These are phyloP conservation scores for Dusona sp. DNA, from an alignment of 2,888 invertebrate species.

Conservation along the genomic window DNA sequence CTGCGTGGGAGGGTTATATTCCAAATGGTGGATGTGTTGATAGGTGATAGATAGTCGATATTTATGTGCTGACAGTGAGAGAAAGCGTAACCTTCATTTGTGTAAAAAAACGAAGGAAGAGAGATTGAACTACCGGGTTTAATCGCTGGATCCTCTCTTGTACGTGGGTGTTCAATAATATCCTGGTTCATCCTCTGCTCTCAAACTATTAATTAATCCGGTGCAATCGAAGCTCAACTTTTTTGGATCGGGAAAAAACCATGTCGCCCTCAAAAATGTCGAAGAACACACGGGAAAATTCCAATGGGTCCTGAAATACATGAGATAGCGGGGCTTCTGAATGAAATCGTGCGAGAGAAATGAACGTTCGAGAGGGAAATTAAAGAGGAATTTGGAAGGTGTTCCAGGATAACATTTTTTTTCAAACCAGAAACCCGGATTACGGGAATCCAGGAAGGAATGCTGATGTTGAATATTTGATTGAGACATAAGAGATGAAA, in stretches of 20 bases:
- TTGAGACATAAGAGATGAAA: slow-evolving; percentile 36
- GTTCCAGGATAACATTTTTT: not conserved
- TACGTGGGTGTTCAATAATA: slow-evolving; percentile 3
- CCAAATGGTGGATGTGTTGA: slow-evolving; percentile 14
- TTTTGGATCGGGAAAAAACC: not conserved
- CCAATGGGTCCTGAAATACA: not conserved
- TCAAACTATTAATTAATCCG: slow-evolving; percentile 51
- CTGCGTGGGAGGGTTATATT: slow-evolving; percentile 27
- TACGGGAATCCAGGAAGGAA: not conserved
- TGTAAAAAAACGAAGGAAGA: slow-evolving; percentile 19
- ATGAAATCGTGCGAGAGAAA: not conserved
- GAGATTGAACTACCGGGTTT: slow-evolving; percentile 27
- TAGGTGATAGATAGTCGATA: slow-evolving; percentile 56
- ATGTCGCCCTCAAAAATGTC: not conserved
- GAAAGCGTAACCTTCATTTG: slow-evolving; percentile 25
- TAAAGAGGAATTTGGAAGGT: not conserved
- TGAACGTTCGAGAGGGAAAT: slow-evolving; percentile 18
- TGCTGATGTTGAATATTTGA: not conserved
- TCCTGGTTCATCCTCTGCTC: not conserved
- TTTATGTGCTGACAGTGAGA: slow-evolving; percentile 50
- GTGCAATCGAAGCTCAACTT: not conserved
- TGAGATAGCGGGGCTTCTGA: not conserved
- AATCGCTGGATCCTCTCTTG: slow-evolving; percentile 26
- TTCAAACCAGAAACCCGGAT: not conserved
- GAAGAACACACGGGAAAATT: not conserved